Evolutionary conservation across 2,113 vertebrate genomes (phyloP).

Genomic region (Oxyura jamaicensis): DNA sequence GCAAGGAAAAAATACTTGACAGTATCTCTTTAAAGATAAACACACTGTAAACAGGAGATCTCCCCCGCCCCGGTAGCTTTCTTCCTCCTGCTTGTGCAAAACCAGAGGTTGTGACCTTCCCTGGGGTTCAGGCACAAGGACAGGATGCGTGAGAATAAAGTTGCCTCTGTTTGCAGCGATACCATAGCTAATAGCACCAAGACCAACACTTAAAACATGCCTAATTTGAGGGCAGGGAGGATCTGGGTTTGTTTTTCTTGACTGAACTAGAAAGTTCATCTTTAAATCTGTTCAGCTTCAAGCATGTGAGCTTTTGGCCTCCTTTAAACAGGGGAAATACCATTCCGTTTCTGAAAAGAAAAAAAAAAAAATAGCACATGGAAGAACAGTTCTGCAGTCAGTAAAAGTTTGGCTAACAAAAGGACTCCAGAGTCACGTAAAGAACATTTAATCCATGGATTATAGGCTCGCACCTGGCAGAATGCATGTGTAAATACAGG

Average conservation of each 20-base stretch:
- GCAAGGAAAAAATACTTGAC: conserved; percentile 68
- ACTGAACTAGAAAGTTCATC: conserved; percentile 74
- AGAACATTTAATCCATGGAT: conserved; percentile 52
- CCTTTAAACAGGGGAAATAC: conserved; percentile 75
- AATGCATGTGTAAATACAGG: conserved; percentile 67
- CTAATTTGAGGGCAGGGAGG: conserved; percentile 64
- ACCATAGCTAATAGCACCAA: conserved; percentile 58
- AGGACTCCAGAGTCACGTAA: conserved; percentile 59
- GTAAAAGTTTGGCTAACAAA: conserved; percentile 67
- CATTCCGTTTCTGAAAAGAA: conserved; percentile 71
- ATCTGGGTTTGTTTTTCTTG: conserved; percentile 66
- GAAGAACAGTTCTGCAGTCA: conserved; percentile 63
- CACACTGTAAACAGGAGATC: conserved; percentile 69
- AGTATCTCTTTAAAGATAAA: conserved; percentile 72
- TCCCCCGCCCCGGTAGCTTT: conserved; percentile 61
- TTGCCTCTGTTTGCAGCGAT: conserved; percentile 71
- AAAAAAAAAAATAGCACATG: conserved; percentile 58
- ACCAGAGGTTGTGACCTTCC: conserved; percentile 63
- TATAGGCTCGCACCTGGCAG: conserved; percentile 58
- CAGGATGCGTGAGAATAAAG: conserved; percentile 66
- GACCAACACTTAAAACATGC: conserved; percentile 55
- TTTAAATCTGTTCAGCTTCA: conserved; percentile 74
- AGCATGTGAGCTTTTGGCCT: conserved; percentile 75
- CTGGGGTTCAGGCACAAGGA: conserved; percentile 64
- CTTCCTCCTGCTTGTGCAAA: conserved; percentile 67